Conservation (phyloP, 2,888 invertebrate genomes). For the Allygus modestus region DNA sequence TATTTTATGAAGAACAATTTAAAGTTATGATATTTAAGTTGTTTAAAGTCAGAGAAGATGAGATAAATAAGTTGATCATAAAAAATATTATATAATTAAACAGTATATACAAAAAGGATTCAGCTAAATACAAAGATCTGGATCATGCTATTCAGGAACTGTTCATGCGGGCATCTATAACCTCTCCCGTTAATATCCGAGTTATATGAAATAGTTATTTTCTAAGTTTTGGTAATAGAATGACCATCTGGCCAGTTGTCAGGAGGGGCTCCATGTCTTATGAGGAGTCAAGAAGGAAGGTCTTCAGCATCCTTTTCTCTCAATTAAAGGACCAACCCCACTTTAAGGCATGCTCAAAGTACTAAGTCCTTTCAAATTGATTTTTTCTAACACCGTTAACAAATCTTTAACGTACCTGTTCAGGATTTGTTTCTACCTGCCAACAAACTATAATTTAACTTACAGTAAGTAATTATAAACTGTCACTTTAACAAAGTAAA, state of each 20-base stretch:
- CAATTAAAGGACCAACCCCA: neutral
- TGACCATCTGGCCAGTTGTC: neutral
- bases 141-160: neutral
- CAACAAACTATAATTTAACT: conserved; percentile 45
- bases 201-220: neutral
- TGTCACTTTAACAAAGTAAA: neutral
- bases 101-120: conserved; percentile 8
- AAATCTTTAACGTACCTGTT: conserved; percentile 35
- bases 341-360: conserved; percentile 28
- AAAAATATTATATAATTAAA: no score
- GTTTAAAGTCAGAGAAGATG: no score
- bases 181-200: neutral
- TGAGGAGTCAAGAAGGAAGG: neutral
- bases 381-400: neutral
- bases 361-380: neutral
- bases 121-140: neutral
- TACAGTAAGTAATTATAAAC: neutral
- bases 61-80: no score
- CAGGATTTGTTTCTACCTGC: conserved; percentile 37
- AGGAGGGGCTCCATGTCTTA: neutral
- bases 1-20: no score
- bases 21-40: no score
- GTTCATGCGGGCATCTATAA: neutral
- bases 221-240: neutral
- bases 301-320: neutral